phyloP scores from a whole-genome alignment of 2,113 vertebrate species.

The Lophius piscatorius region DNA sequence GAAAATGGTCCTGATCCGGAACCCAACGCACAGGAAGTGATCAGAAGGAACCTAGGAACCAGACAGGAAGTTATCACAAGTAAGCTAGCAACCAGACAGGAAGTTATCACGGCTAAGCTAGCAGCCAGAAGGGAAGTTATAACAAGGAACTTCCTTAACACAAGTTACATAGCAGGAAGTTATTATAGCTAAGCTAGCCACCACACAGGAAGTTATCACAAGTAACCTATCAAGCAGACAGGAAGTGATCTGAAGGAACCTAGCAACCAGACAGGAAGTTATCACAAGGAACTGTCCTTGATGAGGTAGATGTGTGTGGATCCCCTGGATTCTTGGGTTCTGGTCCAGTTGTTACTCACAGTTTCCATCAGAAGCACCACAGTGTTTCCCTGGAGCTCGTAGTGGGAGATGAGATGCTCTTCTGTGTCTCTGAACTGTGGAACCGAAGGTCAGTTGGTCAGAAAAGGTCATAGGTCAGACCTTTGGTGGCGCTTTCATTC shows the following conservation, averaged over 20 bases:
- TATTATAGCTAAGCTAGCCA: neutral
- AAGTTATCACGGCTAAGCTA: neutral
- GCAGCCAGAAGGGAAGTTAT: neutral
- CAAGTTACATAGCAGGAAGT: neutral
- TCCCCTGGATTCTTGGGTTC: too few species aligned
- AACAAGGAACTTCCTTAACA: neutral
- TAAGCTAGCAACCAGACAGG: slow-evolving; percentile 2
- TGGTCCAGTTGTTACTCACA: slow-evolving; percentile 69
- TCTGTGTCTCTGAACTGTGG: slow-evolving; percentile 81
- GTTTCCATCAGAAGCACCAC: slow-evolving; percentile 85
- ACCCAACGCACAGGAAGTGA: slow-evolving; percentile 52
- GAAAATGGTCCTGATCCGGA: slow-evolving; percentile 54
- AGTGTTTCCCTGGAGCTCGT: slow-evolving; percentile 81
- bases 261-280: too few species aligned
- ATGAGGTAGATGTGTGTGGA: too few species aligned
- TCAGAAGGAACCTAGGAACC: slow-evolving; percentile 56
- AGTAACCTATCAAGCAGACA: too few species aligned
- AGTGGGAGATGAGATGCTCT: slow-evolving; percentile 83
- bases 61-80: slow-evolving; percentile 10
- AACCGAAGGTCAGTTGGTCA: neutral
- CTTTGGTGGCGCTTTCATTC: too few species aligned
- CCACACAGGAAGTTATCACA: neutral
- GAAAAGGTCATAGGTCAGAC: too few species aligned
- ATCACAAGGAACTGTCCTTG: too few species aligned
- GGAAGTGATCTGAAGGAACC: too few species aligned